Evolutionary conservation across 2,113 vertebrate species (phyloP).

Genomic region (Tor tambroides): DNA sequence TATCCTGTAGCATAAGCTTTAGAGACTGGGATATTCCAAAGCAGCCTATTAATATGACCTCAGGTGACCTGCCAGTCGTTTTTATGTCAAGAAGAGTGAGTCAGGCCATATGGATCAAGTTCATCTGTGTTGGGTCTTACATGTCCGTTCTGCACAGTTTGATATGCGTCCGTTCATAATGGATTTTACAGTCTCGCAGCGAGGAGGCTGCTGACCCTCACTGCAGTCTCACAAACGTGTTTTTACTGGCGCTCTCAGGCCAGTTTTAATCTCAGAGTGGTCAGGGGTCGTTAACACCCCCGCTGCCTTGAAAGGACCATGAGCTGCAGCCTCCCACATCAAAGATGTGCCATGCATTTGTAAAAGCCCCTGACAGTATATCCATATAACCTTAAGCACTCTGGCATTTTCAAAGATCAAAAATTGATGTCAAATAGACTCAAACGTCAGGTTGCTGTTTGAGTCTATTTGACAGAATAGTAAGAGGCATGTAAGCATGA

Average conservation of each 20-base stretch:
- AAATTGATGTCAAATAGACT: too few species aligned
- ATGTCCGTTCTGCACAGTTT: background rate
- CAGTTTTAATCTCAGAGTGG: background rate
- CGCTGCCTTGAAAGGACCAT: background rate
- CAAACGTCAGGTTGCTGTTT: too few species aligned
- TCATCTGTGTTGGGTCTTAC: background rate
- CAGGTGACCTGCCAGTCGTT: slow-evolving; percentile 3
- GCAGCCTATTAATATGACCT: background rate
- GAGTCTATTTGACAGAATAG: background rate
- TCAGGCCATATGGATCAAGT: background rate
- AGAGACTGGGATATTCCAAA: background rate
- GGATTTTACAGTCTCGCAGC: background rate
- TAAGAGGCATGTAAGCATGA: background rate
- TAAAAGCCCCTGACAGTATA: background rate
- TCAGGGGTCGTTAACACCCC: slow-evolving; percentile 21
- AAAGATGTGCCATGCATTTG: slow-evolving; percentile 1
- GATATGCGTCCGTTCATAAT: background rate
- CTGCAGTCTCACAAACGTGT: background rate
- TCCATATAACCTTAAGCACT: background rate
- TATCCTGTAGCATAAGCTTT: background rate
- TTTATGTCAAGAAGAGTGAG: background rate
- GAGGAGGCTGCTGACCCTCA: background rate
- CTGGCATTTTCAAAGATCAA: slow-evolving; percentile 21
- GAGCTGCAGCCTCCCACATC: slow-evolving; percentile 18
- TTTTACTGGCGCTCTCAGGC: background rate